These are phyloP conservation scores for Eufriesea mexicana DNA, from an alignment of 1,140 invertebrate genomes.

Conservation along the genomic window DNA sequence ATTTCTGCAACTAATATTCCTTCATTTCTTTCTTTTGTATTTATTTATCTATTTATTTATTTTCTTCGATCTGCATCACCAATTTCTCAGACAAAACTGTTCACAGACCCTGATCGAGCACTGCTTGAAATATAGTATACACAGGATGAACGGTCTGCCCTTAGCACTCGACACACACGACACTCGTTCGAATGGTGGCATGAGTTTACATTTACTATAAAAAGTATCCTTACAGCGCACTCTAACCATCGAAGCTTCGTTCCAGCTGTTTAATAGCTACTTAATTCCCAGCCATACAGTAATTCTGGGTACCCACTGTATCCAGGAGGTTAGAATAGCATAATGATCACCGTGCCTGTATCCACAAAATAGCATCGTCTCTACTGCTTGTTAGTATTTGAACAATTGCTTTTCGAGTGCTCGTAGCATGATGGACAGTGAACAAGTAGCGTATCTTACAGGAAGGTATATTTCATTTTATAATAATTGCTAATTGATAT, in stretches of 20 bases:
- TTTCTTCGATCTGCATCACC: constrained; percentile 8
- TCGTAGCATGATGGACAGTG: constrained; percentile 32
- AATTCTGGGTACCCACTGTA: background rate
- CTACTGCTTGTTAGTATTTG: background rate
- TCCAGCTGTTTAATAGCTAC: background rate
- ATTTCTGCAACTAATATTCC: background rate
- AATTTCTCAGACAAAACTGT: background rate
- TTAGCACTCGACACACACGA: constrained; percentile 1
- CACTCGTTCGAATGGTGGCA: constrained; percentile 40
- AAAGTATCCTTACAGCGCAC: background rate
- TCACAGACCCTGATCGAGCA: constrained; percentile 2
- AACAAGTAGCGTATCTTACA: constrained; percentile 4
- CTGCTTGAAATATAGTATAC: constrained; percentile 1
- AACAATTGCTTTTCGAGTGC: constrained; percentile 16
- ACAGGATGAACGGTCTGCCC: background rate
- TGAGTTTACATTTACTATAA: constrained; percentile 1
- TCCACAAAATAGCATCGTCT: background rate
- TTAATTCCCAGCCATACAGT: background rate
- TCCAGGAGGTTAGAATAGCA: background rate
- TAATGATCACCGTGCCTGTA: background rate
- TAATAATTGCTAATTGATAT: background rate
- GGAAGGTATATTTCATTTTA: background rate
- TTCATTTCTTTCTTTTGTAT: background rate
- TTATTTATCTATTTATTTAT: background rate
- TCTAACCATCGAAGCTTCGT: background rate